These are phyloP conservation scores for Sebastes hopkinsi DNA, from an alignment of 2,797 vertebrate species.

Conservation along the genomic window DNA sequence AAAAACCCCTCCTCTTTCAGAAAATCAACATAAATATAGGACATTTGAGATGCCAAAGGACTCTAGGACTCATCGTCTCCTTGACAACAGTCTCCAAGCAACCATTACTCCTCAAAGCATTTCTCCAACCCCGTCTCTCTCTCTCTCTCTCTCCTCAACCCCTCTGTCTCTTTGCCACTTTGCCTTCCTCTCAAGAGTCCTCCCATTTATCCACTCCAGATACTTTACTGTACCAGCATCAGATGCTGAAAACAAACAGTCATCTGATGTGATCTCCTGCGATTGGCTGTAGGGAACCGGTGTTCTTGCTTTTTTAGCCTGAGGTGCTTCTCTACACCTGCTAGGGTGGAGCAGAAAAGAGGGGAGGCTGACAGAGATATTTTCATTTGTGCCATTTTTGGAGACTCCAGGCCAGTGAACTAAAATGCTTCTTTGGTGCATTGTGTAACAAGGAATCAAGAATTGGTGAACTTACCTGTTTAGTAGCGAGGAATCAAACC, in stretches of 20 bases:
- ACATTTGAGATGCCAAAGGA: slow-evolving; percentile 78
- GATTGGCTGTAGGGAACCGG: slow-evolving; percentile 11
- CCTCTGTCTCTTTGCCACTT: slow-evolving; percentile 52
- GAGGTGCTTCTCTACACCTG: slow-evolving; percentile 10
- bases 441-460: background rate
- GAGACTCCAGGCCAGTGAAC: background rate
- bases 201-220: slow-evolving; percentile 59
- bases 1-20: slow-evolving; percentile 19
- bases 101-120: slow-evolving; percentile 83
- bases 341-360: slow-evolving; percentile 6
- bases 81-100: slow-evolving; percentile 87
- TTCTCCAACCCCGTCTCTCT: slow-evolving; percentile 65
- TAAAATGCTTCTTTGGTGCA: background rate
- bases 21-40: slow-evolving; percentile 76
- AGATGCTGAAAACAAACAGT: slow-evolving; percentile 8
- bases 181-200: slow-evolving; percentile 63
- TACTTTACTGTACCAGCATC: slow-evolving; percentile 40
- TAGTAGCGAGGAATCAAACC: background rate
- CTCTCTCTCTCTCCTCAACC: slow-evolving; percentile 53
- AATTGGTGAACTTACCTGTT: background rate
- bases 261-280: slow-evolving; percentile 1
- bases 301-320: background rate
- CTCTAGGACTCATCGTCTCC: slow-evolving; percentile 80
- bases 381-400: background rate
- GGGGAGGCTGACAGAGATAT: background rate